These are phyloP conservation scores for Pasiphila rectangulata DNA, from an alignment of 2,888 invertebrate species.

Conservation along the genomic window DNA sequence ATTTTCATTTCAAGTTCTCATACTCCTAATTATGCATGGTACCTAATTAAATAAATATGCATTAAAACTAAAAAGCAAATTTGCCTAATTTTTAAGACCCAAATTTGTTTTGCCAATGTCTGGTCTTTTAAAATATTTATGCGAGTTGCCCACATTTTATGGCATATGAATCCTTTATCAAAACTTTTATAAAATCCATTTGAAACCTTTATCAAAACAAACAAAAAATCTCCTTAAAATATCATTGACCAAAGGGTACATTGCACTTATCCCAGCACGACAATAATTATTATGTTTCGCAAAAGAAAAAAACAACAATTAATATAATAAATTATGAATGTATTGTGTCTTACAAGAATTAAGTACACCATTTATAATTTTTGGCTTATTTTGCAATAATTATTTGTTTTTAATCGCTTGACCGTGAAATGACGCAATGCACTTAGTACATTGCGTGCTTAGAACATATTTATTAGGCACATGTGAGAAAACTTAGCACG, in stretches of 20 bases:
- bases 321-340: conserved; percentile 11
- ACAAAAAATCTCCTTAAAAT: conserved; percentile 28
- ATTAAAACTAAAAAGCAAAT: too few relatives aligned
- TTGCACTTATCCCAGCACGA: conserved; percentile 27
- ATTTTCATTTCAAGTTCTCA: too few relatives aligned
- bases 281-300: conserved; percentile 17
- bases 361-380: conserved; percentile 1
- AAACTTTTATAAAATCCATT: conserved; percentile 16
- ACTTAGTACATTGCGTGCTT: conserved; percentile 39
- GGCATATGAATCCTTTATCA: conserved; percentile 23
- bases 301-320: conserved; percentile 12
- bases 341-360: background rate
- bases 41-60: too few relatives aligned
- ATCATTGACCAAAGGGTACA: conserved; percentile 28
- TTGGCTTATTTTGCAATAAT: conserved; percentile 13
- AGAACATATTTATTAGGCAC: conserved; percentile 41
- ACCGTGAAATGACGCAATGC: conserved; percentile 39
- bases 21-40: too few relatives aligned
- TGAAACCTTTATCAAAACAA: conserved; percentile 19
- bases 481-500: conserved; percentile 39
- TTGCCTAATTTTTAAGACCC: too few relatives aligned
- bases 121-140: conserved; percentile 21
- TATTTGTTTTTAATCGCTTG: conserved; percentile 32
- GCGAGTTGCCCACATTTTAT: conserved; percentile 21
- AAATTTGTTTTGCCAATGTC: too few relatives aligned